These are phyloP conservation scores for Acrossocheilus wenchowensis DNA, from an alignment of 2,797 vertebrate species.

Conservation along the genomic window DNA sequence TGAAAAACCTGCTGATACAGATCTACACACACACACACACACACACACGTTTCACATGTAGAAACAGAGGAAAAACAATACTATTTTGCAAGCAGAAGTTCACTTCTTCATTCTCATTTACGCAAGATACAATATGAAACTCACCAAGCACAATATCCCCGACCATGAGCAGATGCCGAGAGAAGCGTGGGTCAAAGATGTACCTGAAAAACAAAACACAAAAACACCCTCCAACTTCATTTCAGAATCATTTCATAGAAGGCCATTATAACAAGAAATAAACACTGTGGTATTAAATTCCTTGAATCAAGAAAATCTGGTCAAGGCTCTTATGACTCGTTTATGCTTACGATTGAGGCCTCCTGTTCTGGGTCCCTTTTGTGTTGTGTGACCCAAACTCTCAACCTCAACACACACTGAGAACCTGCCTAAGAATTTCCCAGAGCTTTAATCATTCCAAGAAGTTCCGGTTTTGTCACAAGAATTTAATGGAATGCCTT, in stretches of 20 bases:
- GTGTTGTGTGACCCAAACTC: background rate
- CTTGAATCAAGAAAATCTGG: background rate
- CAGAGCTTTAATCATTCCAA: background rate
- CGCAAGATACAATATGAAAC: slow-evolving; percentile 55
- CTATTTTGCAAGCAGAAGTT: background rate
- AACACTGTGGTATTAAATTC: background rate
- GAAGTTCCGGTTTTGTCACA: background rate
- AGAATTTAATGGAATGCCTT: background rate
- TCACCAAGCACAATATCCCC: slow-evolving; percentile 90
- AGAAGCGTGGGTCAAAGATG: slow-evolving; percentile 87
- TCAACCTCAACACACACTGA: background rate
- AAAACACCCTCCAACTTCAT: background rate
- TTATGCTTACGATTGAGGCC: too few relatives aligned
- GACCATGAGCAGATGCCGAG: slow-evolving; percentile 82
- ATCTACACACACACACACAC: slow-evolving; percentile 72
- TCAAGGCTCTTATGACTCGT: background rate
- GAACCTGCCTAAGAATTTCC: background rate
- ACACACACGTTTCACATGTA: background rate
- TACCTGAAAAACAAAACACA: slow-evolving; percentile 76
- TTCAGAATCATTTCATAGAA: background rate
- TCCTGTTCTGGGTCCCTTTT: background rate
- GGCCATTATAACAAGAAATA: background rate
- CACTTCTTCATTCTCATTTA: slow-evolving; percentile 18
- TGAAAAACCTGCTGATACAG: slow-evolving; percentile 88
- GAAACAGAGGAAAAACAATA: background rate